Evolutionary conservation across 92 coral and sea anemone genomes (phyloP).

Genomic region (Parazoanthus atlanticus): DNA sequence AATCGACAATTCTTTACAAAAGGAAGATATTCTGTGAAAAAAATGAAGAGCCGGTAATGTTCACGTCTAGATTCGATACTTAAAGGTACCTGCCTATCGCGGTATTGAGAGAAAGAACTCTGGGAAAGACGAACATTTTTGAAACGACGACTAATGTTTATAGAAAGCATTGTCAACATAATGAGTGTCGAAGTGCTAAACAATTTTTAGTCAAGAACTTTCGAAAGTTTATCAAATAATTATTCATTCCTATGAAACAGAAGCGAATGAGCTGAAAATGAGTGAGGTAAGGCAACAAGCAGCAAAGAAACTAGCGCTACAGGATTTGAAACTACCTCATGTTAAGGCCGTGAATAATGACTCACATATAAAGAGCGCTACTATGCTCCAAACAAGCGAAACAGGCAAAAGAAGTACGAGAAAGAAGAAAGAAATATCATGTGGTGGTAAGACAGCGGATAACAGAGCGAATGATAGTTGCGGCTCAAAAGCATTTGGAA

Average conservation of each 20-base stretch:
- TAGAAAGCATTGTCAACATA: neutral
- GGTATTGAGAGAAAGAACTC: neutral
- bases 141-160: neutral
- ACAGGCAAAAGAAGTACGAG: neutral
- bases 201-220: neutral
- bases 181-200: neutral
- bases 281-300: neutral
- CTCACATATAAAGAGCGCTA: neutral
- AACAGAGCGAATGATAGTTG: neutral
- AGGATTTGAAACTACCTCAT: constrained; percentile 14
- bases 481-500: constrained; percentile 1
- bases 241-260: neutral
- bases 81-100: neutral
- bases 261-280: neutral
- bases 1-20: neutral
- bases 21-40: neutral
- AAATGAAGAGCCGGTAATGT: neutral
- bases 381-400: neutral
- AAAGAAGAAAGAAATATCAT: neutral
- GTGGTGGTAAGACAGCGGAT: neutral
- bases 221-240: neutral
- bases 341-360: neutral
- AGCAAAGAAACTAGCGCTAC: neutral
- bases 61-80: neutral
- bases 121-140: no score